These are phyloP conservation scores for Dipodomys spectabilis DNA, from an alignment of 2,113 vertebrate genomes.

Conservation along the genomic window DNA sequence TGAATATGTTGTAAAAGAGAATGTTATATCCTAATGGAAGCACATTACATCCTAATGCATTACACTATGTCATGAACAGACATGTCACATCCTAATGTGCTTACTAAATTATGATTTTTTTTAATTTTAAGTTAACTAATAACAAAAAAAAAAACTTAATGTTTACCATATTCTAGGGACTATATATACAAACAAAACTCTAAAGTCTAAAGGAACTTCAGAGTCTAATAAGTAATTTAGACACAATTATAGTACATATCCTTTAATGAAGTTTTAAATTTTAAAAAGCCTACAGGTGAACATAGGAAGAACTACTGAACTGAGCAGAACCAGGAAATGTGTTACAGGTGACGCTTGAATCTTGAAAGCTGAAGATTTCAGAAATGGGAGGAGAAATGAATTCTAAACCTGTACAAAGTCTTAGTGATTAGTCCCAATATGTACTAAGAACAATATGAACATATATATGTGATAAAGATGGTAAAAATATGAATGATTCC, in stretches of 20 bases:
- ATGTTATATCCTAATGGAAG: neutral
- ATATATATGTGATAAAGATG: neutral
- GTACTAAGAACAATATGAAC: neutral
- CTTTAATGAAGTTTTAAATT: neutral
- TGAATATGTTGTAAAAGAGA: conserved; percentile 53
- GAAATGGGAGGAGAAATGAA: conserved; percentile 21
- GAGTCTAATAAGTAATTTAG: neutral
- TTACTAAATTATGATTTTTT: neutral
- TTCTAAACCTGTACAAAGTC: conserved; percentile 6
- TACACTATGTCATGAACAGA: neutral
- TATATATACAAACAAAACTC: neutral
- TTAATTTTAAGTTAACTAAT: conserved; percentile 55
- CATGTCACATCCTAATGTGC: neutral
- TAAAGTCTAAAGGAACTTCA: neutral
- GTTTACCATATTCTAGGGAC: neutral
- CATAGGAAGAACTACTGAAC: neutral
- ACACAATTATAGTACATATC: neutral
- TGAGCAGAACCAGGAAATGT: conserved; percentile 27
- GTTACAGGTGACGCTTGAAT: conserved; percentile 21
- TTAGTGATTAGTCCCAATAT: neutral
- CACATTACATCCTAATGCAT: too few relatives aligned
- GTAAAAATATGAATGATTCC: neutral
- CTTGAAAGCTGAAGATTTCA: conserved; percentile 13
- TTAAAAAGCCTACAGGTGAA: neutral
- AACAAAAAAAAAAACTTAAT: conserved; percentile 13